Evolutionary conservation across 2,113 vertebrate genomes (phyloP).

Genomic region (Neolamprologus devosi): DNA sequence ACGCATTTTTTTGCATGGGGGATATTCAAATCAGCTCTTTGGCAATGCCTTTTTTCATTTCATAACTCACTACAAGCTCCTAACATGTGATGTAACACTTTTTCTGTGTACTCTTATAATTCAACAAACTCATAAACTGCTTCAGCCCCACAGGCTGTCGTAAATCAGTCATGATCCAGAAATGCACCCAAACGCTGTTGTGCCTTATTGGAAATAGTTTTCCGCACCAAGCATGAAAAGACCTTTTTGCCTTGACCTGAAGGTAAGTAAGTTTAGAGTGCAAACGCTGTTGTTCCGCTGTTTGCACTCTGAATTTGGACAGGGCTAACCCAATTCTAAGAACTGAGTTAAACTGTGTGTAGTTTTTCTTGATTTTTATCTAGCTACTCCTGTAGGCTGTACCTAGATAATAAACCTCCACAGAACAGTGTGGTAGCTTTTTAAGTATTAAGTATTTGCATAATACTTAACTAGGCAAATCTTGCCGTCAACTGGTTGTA

Average conservation of each 20-base stretch:
- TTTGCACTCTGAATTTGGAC: not conserved
- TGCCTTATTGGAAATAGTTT: constrained; percentile 21
- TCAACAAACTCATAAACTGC: constrained; percentile 5
- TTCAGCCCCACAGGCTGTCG: not conserved
- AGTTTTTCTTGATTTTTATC: not conserved
- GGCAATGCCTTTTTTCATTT: not conserved
- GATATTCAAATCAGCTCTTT: not conserved
- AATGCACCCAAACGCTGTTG: constrained; percentile 20
- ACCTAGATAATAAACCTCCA: not conserved
- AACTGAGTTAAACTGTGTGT: constrained; percentile 16
- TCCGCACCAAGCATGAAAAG: not conserved
- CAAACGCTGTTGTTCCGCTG: constrained; percentile 47
- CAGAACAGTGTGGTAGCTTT: not conserved
- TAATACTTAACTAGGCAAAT: not conserved
- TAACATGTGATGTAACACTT: not conserved
- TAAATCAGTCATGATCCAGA: not conserved
- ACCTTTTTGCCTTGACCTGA: not conserved
- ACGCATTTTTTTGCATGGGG: not conserved
- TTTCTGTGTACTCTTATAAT: not conserved
- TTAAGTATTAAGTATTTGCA: not conserved
- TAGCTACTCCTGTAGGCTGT: not conserved
- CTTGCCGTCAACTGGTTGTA: not conserved
- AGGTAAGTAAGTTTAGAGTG: constrained; percentile 30
- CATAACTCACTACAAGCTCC: not conserved
- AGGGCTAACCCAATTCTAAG: constrained; percentile 29